phyloP scores from a whole-genome alignment of 1,140 invertebrate species.

The Homarus americanus region DNA sequence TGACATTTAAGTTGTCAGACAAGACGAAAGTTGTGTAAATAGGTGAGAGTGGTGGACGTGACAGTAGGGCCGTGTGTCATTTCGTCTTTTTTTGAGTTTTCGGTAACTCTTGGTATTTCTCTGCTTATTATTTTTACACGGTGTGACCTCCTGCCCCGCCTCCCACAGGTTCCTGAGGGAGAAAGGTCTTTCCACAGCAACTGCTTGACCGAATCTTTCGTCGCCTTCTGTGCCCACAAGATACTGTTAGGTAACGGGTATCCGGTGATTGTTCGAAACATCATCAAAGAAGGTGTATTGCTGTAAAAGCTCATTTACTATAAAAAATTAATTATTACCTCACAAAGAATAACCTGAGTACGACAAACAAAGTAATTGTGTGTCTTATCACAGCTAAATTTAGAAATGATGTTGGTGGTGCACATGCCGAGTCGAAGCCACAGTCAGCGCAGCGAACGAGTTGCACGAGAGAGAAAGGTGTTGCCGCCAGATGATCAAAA shows the following conservation, averaged over 20 bases:
- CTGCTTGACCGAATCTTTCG: slow-evolving; percentile 24
- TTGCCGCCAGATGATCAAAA: slow-evolving; percentile 9
- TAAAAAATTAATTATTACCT: too few species aligned
- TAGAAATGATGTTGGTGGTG: background rate
- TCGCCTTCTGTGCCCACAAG: background rate
- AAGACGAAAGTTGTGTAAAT: too few species aligned
- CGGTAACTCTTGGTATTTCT: slow-evolving; percentile 21
- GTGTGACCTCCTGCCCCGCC: slow-evolving; percentile 6
- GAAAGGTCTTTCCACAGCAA: slow-evolving; percentile 20
- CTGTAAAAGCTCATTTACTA: too few species aligned
- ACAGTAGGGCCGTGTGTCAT: background rate
- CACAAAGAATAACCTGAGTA: too few species aligned
- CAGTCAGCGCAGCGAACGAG: background rate
- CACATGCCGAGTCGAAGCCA: background rate
- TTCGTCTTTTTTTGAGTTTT: background rate
- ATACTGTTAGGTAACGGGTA: slow-evolving; percentile 47
- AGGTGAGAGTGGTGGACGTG: too few species aligned
- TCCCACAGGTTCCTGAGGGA: background rate
- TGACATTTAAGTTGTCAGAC: too few species aligned
- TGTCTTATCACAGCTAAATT: background rate
- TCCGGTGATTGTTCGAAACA: background rate
- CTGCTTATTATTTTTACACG: slow-evolving; percentile 42
- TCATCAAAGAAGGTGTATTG: too few species aligned
- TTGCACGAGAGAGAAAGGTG: slow-evolving; percentile 20
- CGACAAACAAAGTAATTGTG: too few species aligned